A percentile compares a stretch with the other conserved stretches of the same genome.
phyloP scores from a whole-genome alignment of 2,113 vertebrate genomes.

The Gorsachius goisagi region DNA sequence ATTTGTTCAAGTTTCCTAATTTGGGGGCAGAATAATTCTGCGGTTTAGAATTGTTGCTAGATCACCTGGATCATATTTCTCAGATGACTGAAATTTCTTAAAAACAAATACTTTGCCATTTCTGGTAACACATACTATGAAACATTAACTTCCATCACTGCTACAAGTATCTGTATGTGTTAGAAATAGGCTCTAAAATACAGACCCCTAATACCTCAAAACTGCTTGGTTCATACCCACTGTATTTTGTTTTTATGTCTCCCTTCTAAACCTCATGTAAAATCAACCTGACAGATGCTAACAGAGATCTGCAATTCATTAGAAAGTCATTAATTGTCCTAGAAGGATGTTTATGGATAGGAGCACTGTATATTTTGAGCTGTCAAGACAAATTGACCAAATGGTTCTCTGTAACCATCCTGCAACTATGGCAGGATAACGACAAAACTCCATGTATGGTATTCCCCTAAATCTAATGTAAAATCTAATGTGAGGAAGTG shows the following conservation, averaged over 20 bases:
- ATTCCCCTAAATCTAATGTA: neutral
- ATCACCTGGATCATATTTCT: neutral
- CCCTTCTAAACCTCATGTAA: neutral
- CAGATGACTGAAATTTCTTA: neutral
- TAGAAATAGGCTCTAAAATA: conserved; percentile 43
- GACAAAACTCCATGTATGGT: neutral
- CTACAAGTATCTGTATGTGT: neutral
- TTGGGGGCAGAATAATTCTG: neutral
- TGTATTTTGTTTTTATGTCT: neutral
- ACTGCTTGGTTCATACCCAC: neutral
- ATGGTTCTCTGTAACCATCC: neutral
- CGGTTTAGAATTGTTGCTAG: neutral
- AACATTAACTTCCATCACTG: neutral
- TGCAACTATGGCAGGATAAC: neutral
- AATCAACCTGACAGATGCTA: conserved; percentile 46
- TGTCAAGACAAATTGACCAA: conserved; percentile 53
- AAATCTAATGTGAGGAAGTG: neutral
- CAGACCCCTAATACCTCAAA: neutral
- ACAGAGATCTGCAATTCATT: conserved; percentile 12
- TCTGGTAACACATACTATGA: neutral
- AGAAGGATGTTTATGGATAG: conserved; percentile 6
- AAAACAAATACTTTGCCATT: neutral
- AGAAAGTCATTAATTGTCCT: conserved; percentile 47
- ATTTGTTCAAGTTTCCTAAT: neutral
- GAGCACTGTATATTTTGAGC: neutral